Evolutionary conservation across 2,113 vertebrate species (phyloP).

Genomic region (Aplodontia rufa): DNA sequence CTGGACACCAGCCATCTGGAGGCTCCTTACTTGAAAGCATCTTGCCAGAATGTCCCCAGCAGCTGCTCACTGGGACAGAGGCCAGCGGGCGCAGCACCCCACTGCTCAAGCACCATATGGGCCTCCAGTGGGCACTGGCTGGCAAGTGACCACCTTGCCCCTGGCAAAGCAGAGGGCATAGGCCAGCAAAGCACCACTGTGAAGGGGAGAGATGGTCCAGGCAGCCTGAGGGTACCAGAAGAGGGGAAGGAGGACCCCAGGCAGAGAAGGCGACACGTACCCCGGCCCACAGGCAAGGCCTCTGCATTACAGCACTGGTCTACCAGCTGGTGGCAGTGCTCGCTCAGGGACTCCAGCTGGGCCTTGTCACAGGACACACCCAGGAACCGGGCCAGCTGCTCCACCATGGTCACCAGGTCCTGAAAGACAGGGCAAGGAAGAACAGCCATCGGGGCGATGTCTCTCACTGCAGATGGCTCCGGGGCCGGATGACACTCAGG

Average conservation of each 20-base stretch:
- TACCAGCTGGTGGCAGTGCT: slow-evolving; percentile 97
- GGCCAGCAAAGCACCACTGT: not conserved
- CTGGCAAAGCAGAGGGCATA: not conserved
- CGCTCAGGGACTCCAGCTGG: slow-evolving; percentile 93
- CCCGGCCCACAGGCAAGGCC: slow-evolving; percentile 94
- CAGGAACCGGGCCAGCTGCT: slow-evolving; percentile 93
- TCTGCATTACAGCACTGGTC: slow-evolving; percentile 97
- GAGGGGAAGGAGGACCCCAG: rapidly evolving
- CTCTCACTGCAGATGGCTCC: rapidly evolving
- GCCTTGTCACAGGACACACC: slow-evolving; percentile 96
- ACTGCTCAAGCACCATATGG: not conserved
- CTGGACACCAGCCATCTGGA: not conserved
- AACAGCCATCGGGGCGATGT: rapidly evolving
- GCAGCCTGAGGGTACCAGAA: rapidly evolving
- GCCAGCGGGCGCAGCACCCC: rapidly evolving
- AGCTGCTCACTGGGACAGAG: rapidly evolving
- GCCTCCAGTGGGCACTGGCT: rapidly evolving
- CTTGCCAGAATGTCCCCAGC: not conserved
- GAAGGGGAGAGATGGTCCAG: rapidly evolving
- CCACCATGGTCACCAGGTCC: slow-evolving; percentile 94
- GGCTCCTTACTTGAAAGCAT: not conserved
- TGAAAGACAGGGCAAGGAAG: slow-evolving; percentile 75
- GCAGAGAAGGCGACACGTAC: slow-evolving; percentile 78
- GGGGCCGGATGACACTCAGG: too few species aligned
- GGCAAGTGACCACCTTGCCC: rapidly evolving